phyloP scores from a whole-genome alignment of 2,888 invertebrate species.

The Eurytoma californica region DNA sequence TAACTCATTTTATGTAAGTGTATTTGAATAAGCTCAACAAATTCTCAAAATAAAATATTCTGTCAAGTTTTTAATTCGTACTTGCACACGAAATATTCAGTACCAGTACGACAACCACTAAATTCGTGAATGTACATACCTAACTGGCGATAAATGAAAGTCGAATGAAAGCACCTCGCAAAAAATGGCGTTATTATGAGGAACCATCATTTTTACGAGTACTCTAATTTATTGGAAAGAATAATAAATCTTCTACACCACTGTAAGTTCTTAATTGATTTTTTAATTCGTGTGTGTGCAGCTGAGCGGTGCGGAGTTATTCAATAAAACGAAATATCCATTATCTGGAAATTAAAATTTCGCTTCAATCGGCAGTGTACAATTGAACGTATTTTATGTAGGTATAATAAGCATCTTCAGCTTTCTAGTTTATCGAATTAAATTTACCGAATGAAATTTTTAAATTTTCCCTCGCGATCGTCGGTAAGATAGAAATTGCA shows the following conservation, averaged over 20 bases:
- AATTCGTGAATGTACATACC: not conserved
- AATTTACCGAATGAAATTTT: too few relatives aligned
- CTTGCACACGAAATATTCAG: conserved; percentile 12
- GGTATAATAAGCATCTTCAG: too few relatives aligned
- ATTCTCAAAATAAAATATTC: not conserved
- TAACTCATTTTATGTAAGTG: not conserved
- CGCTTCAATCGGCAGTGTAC: too few relatives aligned
- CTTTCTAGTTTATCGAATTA: too few relatives aligned
- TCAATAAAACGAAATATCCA: too few relatives aligned
- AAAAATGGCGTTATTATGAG: conserved; percentile 29
- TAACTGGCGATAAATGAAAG: not conserved
- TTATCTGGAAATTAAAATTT: too few relatives aligned
- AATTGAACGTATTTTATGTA: too few relatives aligned
- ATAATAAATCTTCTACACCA: conserved; percentile 40
- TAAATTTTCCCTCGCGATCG: too few relatives aligned
- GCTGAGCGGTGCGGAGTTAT: too few relatives aligned
- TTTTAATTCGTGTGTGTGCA: conserved; percentile 28
- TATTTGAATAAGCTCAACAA: too few relatives aligned
- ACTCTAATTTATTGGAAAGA: conserved; percentile 45
- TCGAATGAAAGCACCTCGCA: conserved; percentile 22
- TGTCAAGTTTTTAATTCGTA: not conserved
- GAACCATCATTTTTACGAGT: conserved; percentile 47
- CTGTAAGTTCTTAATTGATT: conserved; percentile 47
- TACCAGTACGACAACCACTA: not conserved
- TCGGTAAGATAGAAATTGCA: too few relatives aligned